Evolutionary conservation across 2,888 invertebrate genomes (phyloP).

Genomic region (Habrosyne pyritoides): DNA sequence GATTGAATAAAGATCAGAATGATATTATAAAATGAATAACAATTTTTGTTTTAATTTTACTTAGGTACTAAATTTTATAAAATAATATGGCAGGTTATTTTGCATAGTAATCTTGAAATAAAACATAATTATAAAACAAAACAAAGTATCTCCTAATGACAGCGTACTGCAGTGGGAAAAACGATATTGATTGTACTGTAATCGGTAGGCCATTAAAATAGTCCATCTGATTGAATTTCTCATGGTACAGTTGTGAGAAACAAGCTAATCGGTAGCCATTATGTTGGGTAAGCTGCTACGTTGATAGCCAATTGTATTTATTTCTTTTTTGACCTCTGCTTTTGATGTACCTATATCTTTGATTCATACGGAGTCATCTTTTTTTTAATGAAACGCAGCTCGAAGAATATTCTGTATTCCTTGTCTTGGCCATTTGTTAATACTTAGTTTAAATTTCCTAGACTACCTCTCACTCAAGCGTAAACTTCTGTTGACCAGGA

Average conservation of each 20-base stretch:
- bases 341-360: too few relatives aligned
- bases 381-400: too few relatives aligned
- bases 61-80: background rate
- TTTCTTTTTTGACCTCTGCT: too few relatives aligned
- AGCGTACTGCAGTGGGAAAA: slow-evolving; percentile 53
- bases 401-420: too few relatives aligned
- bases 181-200: slow-evolving; percentile 57
- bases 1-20: too few relatives aligned
- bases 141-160: slow-evolving; percentile 41
- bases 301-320: slow-evolving; percentile 10
- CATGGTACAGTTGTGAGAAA: slow-evolving; percentile 63
- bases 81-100: background rate
- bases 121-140: background rate
- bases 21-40: background rate
- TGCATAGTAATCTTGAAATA: background rate
- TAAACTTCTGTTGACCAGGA: too few relatives aligned
- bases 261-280: slow-evolving; percentile 53
- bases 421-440: too few relatives aligned
- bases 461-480: too few relatives aligned
- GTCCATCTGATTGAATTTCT: slow-evolving; percentile 70
- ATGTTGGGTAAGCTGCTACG: slow-evolving; percentile 27
- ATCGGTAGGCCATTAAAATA: slow-evolving; percentile 69
- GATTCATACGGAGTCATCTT: too few relatives aligned
- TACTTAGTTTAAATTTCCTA: too few relatives aligned
- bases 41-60: background rate